These are phyloP conservation scores for Globodera ellingtonae DNA, from an alignment of 1,140 invertebrate species.

Conservation along the genomic window DNA sequence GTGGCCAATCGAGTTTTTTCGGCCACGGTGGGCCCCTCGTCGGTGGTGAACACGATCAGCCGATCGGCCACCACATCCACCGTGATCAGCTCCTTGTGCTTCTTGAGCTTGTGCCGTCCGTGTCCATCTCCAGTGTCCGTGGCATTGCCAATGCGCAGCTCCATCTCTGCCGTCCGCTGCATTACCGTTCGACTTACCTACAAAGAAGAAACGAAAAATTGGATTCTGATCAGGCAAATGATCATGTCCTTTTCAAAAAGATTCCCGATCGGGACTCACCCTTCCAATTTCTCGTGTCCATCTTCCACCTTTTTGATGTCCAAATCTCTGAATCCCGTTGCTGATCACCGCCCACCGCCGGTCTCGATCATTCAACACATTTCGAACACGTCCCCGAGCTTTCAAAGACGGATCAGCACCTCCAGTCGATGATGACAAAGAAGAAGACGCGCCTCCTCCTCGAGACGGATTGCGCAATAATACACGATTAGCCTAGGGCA, in stretches of 20 bases:
- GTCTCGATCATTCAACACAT: not conserved
- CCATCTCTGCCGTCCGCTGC: constrained; percentile 5
- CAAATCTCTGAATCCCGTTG: not conserved
- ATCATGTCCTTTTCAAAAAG: too few species aligned
- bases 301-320: not conserved
- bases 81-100: constrained; percentile 20
- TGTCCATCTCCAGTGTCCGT: not conserved
- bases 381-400: not conserved
- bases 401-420: not conserved
- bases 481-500: not conserved
- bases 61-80: constrained; percentile 22
- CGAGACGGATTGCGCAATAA: not conserved
- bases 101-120: not conserved
- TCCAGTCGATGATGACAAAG: not conserved
- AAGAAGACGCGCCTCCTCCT: not conserved
- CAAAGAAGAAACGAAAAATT: not conserved
- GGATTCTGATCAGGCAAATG: not conserved
- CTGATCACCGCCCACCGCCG: not conserved
- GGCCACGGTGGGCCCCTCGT: constrained; percentile 14
- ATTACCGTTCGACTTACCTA: constrained; percentile 6
- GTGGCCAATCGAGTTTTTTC: constrained; percentile 9
- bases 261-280: not conserved
- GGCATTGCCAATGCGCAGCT: not conserved
- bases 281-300: not conserved
- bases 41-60: constrained; percentile 23